These are phyloP conservation scores for Tadarida brasiliensis DNA, from an alignment of 2,797 vertebrate species.

Conservation along the genomic window DNA sequence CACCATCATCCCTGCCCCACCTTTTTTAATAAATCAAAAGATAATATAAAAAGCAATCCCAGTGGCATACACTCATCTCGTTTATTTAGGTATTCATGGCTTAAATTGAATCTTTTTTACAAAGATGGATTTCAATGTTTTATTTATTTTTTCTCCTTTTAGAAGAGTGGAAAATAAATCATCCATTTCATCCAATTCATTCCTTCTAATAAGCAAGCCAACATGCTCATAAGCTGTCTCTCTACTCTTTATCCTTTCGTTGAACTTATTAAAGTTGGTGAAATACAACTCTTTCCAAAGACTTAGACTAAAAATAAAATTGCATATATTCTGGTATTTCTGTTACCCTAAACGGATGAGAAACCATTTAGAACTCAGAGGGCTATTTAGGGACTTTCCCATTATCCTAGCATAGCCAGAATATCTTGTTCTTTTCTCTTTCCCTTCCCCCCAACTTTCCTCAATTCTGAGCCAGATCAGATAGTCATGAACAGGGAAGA, in stretches of 20 bases:
- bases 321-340: conserved; percentile 51
- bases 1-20: not conserved
- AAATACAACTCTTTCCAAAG: conserved; percentile 61
- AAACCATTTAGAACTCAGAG: conserved; percentile 46
- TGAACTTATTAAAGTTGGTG: conserved; percentile 61
- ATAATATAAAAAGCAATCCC: not conserved
- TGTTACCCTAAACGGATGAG: conserved; percentile 36
- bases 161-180: conserved; percentile 24
- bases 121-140: not conserved
- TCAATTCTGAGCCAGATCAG: conserved; percentile 75
- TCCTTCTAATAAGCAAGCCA: conserved; percentile 14
- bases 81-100: not conserved
- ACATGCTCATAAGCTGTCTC: not conserved
- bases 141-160: not conserved
- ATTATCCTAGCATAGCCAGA: conserved; percentile 48
- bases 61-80: not conserved
- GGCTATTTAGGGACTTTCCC: conserved; percentile 69
- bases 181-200: not conserved
- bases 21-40: conserved; percentile 7
- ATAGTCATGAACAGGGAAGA: not conserved
- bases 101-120: not conserved
- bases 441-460: not conserved
- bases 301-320: conserved; percentile 63
- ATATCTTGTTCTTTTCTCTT: conserved; percentile 24
- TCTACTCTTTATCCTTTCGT: conserved; percentile 49